Percentiles rank a stretch among this genome's conserved stretches.
Conservation (phyloP, 2,113 vertebrate species). For the Nannobrachium achirus region DNA sequence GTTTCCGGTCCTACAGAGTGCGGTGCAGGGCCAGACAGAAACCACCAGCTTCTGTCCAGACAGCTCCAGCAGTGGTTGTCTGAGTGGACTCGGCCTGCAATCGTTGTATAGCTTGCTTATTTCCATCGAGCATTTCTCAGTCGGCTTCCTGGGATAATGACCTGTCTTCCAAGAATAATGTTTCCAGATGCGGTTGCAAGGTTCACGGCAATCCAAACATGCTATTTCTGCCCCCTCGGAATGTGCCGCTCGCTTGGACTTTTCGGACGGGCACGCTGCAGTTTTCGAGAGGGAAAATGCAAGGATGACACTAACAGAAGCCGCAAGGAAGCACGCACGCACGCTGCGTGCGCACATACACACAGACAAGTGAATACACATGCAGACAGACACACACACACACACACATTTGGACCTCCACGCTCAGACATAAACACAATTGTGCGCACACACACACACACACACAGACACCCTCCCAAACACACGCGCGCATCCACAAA, state of each 20-base stretch:
- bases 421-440: not conserved
- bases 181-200: conserved; percentile 76
- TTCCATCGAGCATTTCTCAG: conserved; percentile 61
- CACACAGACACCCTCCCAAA: not conserved
- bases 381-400: conserved; percentile 20
- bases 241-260: conserved; percentile 54
- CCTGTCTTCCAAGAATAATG: conserved; percentile 73
- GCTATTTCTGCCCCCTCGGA: conserved; percentile 61
- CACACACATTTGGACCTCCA: not conserved
- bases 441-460: not conserved
- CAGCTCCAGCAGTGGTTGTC: conserved; percentile 50
- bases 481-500: conserved; percentile 3
- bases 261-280: conserved; percentile 46
- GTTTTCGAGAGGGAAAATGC: conserved; percentile 43
- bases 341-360: conserved; percentile 9
- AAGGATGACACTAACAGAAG: conserved; percentile 52
- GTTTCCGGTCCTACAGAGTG: not conserved
- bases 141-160: conserved; percentile 68
- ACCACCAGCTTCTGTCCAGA: conserved; percentile 46
- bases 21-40: conserved; percentile 23
- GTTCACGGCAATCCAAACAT: conserved; percentile 66
- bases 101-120: conserved; percentile 53
- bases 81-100: conserved; percentile 28
- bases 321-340: conserved; percentile 4
- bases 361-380: conserved; percentile 10